phyloP scores from a whole-genome alignment of 2,797 vertebrate species.

The Pseudotriccus pelzelni region DNA sequence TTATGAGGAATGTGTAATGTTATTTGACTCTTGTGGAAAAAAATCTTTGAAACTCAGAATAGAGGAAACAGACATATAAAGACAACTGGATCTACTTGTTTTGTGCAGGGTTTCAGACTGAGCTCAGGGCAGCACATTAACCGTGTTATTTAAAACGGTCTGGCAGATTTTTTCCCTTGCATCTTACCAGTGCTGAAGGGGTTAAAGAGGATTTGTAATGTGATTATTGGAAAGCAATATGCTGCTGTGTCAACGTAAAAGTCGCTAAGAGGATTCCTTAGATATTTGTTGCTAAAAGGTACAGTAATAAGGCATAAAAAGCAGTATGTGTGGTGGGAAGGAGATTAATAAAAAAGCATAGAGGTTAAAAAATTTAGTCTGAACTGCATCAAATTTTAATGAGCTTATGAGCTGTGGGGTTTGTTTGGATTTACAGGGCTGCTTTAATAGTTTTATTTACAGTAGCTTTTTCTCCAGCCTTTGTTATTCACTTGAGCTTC shows the following conservation, averaged over 20 bases:
- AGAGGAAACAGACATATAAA: not conserved
- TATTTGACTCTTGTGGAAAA: not conserved
- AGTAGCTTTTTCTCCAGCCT: conserved; percentile 72
- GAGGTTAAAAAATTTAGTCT: conserved; percentile 78
- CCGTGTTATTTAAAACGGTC: not conserved
- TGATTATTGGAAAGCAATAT: conserved; percentile 69
- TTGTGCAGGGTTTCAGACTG: not conserved
- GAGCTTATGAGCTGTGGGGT: conserved; percentile 81
- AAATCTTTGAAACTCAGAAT: not conserved
- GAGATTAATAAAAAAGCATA: conserved; percentile 80
- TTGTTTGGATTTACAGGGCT: conserved; percentile 79
- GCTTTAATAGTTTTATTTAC: conserved; percentile 82
- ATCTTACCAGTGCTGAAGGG: conserved; percentile 8
- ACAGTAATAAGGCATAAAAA: conserved; percentile 78
- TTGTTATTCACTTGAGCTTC: conserved; percentile 70
- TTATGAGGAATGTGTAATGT: not conserved
- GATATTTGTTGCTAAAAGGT: conserved; percentile 75
- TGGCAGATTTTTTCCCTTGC: not conserved
- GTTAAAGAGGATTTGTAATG: conserved; percentile 70
- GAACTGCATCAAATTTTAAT: conserved; percentile 81
- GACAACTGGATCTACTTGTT: not conserved
- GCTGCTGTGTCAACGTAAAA: conserved; percentile 67
- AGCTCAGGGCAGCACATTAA: conserved; percentile 1
- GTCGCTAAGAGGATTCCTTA: conserved; percentile 76
- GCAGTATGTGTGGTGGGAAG: conserved; percentile 67